phyloP scores from a whole-genome alignment of 2,113 vertebrate species.

The Glareola pratincola region DNA sequence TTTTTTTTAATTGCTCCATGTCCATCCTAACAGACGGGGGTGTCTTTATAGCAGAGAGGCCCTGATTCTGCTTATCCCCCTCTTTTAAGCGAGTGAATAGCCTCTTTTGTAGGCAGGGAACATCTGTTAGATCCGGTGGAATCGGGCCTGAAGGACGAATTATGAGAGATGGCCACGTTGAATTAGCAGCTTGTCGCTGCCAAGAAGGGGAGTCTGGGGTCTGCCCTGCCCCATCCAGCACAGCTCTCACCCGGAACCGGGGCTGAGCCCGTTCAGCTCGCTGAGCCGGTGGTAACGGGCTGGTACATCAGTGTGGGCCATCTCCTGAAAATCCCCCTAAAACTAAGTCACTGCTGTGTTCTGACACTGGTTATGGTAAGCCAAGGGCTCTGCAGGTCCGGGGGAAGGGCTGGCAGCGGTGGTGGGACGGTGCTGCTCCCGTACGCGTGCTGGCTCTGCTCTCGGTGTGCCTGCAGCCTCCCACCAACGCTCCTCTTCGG shows the following conservation, averaged over 20 bases:
- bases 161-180: neutral
- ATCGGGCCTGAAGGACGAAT: neutral
- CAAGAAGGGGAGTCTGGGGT: neutral
- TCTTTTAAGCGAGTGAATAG: neutral
- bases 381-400: neutral
- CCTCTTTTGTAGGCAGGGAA: neutral
- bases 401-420: neutral
- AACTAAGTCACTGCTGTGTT: neutral
- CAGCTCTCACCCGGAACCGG: accelerated
- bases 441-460: accelerated
- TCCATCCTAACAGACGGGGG: neutral
- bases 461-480: neutral
- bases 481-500: neutral
- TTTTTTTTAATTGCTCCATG: neutral
- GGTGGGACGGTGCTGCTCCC: neutral
- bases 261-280: neutral
- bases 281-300: neutral
- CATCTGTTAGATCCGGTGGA: neutral
- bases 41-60: neutral
- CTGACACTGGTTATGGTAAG: neutral
- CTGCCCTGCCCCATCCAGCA: neutral
- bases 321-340: neutral
- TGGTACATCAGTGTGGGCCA: accelerated
- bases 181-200: neutral
- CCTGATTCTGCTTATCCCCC: neutral